Conservation (phyloP, 2,797 vertebrate genomes). For the Pangasius larnaudii region DNA sequence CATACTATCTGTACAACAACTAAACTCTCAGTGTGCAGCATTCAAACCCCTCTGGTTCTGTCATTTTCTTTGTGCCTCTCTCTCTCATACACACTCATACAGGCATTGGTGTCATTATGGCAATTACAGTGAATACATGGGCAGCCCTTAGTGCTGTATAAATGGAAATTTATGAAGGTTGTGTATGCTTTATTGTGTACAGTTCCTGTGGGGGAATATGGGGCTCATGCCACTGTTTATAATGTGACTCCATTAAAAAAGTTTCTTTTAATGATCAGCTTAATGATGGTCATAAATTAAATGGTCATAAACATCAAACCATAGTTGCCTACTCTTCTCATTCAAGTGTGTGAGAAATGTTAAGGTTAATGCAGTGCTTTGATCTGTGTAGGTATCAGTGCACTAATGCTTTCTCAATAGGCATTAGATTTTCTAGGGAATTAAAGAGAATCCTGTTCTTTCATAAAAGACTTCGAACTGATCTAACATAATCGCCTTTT, state of each 20-base stretch:
- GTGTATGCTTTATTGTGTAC: constrained; percentile 26
- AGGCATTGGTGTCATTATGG: not conserved
- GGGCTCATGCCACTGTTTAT: constrained; percentile 27
- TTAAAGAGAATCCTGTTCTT: not conserved
- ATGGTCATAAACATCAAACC: constrained; percentile 2
- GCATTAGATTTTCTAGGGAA: not conserved
- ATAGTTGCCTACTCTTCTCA: not conserved
- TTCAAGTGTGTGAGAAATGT: not conserved
- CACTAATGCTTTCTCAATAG: not conserved
- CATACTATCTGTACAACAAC: not conserved
- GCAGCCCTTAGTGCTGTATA: not conserved
- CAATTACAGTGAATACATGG: not conserved
- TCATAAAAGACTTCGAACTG: not conserved
- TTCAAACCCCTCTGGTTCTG: not conserved
- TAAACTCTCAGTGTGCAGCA: not conserved
- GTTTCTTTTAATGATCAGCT: not conserved
- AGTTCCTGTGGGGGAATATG: not conserved
- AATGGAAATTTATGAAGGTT: constrained; percentile 15
- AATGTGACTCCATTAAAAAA: not conserved
- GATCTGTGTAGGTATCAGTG: constrained; percentile 27
- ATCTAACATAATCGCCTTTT: not conserved
- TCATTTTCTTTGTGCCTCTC: not conserved
- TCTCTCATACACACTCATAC: not conserved
- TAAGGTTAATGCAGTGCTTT: not conserved
- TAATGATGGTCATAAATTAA: constrained; percentile 5